phyloP scores from a whole-genome alignment of 2,888 invertebrate genomes.

The Drosophila anomelani region DNA sequence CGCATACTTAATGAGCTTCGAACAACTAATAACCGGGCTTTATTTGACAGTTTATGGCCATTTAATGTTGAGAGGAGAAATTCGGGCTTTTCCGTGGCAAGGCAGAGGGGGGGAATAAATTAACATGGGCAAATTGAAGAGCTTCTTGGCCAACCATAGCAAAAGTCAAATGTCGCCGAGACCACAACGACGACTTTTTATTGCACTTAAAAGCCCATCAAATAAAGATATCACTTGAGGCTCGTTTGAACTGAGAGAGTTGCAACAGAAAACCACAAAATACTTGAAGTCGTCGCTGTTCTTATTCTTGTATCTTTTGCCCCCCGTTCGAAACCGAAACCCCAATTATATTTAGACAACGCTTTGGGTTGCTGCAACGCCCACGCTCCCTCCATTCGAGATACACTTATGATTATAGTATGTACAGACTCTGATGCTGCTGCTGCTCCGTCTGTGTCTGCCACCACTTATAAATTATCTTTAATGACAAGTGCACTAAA shows the following conservation, averaged over 20 bases:
- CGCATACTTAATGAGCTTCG: constrained; percentile 77
- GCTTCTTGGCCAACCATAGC: constrained; percentile 13
- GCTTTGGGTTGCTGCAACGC: constrained; percentile 36
- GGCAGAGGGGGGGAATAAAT: constrained; percentile 31
- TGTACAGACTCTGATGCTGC: constrained; percentile 31
- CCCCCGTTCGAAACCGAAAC: constrained; percentile 1
- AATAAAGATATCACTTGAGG: constrained; percentile 44
- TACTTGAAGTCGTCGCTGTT: constrained; percentile 7
- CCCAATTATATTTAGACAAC: constrained; percentile 49
- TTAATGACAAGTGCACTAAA: constrained; percentile 79
- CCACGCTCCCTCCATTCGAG: constrained; percentile 39
- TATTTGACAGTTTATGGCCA: constrained; percentile 76
- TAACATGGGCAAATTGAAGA: constrained; percentile 30
- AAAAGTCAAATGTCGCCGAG: constrained; percentile 63
- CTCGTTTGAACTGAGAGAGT: constrained; percentile 10
- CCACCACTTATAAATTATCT: constrained; percentile 71
- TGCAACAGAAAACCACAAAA: constrained; percentile 41
- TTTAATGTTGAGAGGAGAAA: constrained; percentile 58
- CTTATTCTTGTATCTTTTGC: constrained; percentile 7
- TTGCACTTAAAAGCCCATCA: constrained; percentile 65
- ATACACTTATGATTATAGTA: constrained; percentile 52
- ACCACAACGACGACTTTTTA: constrained; percentile 31
- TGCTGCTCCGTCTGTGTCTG: constrained; percentile 25
- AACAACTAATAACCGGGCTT: constrained; percentile 50
- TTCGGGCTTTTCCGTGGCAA: constrained; percentile 35